Evolutionary conservation across 2,888 invertebrate genomes (phyloP), one percentile per base, ranked within the genome.

Genomic region (Raillietiella orientalis): DNA sequence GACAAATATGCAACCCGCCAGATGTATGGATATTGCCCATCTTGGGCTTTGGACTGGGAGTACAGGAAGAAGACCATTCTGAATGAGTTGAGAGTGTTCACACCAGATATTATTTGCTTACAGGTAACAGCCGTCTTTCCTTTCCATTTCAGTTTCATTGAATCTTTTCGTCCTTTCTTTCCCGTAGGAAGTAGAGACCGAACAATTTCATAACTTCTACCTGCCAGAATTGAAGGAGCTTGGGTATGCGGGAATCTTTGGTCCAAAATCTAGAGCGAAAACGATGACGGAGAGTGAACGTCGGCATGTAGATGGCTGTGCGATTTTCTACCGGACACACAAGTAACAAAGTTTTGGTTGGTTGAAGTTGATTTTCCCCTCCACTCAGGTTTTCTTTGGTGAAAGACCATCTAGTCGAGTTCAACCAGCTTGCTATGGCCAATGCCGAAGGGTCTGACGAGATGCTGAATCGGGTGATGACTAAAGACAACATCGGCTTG

Each of bases 11-110:
- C 93, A 33, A 93, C 93, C 27, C 55, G 87, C 39, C 84, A 87
- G 52, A 79, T 87, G 72, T 96, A 96, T 55, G 87, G 82, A 38
- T 96, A 96, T 53, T 96, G 93, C 49, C 93, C 96, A 13, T 72
- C 77, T 38, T 96, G 93, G 93, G 93, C 93, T 27, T 59, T 96
- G 31, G 72, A 71, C 46, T 96, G 96, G 96, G 84, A 87, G 42
- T 93, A 93, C 55, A 59, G 96, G 38, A 84, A 87, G 56, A 84
- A 84, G 52, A 71, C 75, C 32, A 93, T 96, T 43, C 60, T 96
- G 42, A 75, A 77, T 43, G 93, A 96, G 52, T 82, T 96, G 42
- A 59, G 74, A 37, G 79, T 79, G 48, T 90, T 87, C 49, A 66
- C 72, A 28, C 87, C 90, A 25, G 93, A 96, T 49, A 82, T 96